Conservation (phyloP, 2,113 vertebrate genomes). For the Zapornia atra region DNA sequence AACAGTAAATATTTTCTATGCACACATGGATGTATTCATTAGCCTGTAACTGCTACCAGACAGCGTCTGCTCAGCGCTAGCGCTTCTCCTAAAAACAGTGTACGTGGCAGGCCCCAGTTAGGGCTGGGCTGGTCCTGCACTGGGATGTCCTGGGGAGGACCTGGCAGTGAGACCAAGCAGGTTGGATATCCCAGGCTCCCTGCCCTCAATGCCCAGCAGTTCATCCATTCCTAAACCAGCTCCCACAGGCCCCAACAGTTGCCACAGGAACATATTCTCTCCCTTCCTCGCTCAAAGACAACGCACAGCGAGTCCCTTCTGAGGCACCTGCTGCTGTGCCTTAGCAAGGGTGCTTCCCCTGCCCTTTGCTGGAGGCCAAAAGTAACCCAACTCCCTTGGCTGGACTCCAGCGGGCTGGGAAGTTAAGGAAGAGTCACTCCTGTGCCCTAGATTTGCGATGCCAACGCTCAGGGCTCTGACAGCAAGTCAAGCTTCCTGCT, state of each 20-base stretch:
- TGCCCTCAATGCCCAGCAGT: conserved; percentile 6
- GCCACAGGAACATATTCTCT: conserved; percentile 33
- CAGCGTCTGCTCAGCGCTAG: neutral
- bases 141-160: neutral
- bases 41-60: neutral
- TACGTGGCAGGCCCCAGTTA: neutral
- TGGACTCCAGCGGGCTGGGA: conserved; percentile 36
- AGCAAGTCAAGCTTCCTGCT: neutral
- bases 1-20: neutral
- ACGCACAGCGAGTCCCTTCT: conserved; percentile 17
- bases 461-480: neutral
- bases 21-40: neutral
- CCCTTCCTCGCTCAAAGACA: conserved; percentile 5
- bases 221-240: neutral
- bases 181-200: neutral
- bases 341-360: conserved; percentile 36
- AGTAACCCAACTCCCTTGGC: conserved; percentile 68
- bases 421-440: conserved; percentile 39
- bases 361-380: conserved; percentile 63
- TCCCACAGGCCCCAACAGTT: conserved; percentile 13
- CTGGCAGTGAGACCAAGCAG: neutral
- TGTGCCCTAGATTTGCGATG: conserved; percentile 51
- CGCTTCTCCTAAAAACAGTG: neutral
- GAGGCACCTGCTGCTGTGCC: neutral
- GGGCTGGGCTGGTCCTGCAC: neutral